These are phyloP conservation scores for Charadrius vociferus DNA, from an alignment of 2,113 vertebrate genomes.

Conservation along the genomic window DNA sequence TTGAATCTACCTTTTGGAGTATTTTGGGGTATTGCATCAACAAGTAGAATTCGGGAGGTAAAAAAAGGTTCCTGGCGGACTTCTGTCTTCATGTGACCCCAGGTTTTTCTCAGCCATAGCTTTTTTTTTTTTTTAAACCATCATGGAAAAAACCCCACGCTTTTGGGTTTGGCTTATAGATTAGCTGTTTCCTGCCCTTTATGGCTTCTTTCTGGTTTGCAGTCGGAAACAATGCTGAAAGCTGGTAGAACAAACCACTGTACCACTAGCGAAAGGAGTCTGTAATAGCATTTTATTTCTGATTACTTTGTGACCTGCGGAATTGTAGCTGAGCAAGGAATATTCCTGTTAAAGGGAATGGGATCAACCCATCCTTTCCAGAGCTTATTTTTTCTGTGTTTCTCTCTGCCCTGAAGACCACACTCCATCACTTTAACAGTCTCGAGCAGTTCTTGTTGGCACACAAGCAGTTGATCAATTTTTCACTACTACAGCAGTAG, in stretches of 20 bases:
- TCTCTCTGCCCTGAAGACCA: background rate
- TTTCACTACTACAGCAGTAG: background rate
- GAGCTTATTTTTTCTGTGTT: background rate
- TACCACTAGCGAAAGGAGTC: background rate
- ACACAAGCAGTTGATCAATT: background rate
- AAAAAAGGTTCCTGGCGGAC: background rate
- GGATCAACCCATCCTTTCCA: background rate
- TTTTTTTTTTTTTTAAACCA: background rate
- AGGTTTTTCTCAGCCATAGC: background rate
- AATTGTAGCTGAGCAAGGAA: background rate
- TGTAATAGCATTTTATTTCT: background rate
- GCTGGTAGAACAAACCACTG: background rate
- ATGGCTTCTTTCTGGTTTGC: background rate
- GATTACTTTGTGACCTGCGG: background rate
- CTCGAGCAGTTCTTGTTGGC: background rate
- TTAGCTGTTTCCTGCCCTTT: conserved; percentile 17
- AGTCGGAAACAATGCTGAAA: background rate
- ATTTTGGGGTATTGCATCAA: background rate
- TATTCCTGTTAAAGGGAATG: background rate
- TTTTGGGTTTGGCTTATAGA: background rate
- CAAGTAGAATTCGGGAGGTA: background rate
- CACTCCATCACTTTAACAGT: background rate
- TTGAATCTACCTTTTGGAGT: background rate
- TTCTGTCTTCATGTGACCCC: background rate
- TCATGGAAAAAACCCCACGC: background rate